Base-by-base conservation (phyloP, 2,888 invertebrate species). In the Zootermopsis nevadensis region DNA sequence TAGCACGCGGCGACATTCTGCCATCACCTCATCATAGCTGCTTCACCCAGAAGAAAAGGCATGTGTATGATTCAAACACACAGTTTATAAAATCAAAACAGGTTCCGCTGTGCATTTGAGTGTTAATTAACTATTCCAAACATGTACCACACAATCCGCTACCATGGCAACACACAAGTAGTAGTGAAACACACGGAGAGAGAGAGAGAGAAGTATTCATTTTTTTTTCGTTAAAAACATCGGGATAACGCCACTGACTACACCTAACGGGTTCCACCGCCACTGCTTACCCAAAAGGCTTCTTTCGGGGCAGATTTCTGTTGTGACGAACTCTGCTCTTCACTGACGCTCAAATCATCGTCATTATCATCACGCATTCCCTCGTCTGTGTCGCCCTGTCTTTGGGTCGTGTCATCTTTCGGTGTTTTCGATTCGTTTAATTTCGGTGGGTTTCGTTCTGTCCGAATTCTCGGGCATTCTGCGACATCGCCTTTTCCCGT, bases 201-300 rank as follows among this genome's bases (percentile, higher is more conserved):
- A 3, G n/a, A n/a, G n/a, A n/a, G n/a, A 67, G 8, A 67, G 30
- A 12, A 69, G 69, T 69, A 31, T 30, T n/a, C 67, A 74, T 74
- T 74, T n/a, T 22, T 38, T 38, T 74, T 15, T 42, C 38, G n/a
- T 38, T 38, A 24, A n/a, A 42, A 38, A n/a, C 19, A n/a, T 74
- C 24, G 74, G 42, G 74, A n/a, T 22, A 74, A 38, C 35, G n/a
- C 74, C 31, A 33, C 24, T 38, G 22, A 74, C 38, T 74, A 74
- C n/a, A n/a, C 74, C 74, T 74, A 74, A 74, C 38, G 33, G n/a
- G 42, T n/a, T 27, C 33, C 74, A 33, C 33, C 69, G n/a, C 38
- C 74, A n/a, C 60, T 69, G 82, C 82, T 82, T 82, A 82, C 82
- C 82, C 82, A 82, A 42, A 82, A 82, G 30, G 82, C 82, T 82